These are phyloP conservation scores for Pelodiscus sinensis DNA, from an alignment of 2,113 vertebrate genomes.

Conservation along the genomic window DNA sequence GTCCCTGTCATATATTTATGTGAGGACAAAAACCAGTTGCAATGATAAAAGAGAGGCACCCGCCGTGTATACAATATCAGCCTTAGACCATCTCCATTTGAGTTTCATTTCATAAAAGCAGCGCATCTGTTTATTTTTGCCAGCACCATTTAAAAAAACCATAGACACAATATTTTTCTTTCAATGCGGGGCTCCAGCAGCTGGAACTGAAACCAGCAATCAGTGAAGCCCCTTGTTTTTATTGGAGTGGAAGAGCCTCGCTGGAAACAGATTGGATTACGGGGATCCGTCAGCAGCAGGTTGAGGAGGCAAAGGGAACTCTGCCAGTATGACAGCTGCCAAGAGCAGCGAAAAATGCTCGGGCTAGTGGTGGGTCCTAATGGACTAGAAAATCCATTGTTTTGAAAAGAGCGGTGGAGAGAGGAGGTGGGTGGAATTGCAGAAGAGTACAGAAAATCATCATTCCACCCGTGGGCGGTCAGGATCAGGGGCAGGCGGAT, in stretches of 20 bases:
- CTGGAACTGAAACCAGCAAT: constrained; percentile 73
- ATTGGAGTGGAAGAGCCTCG: constrained; percentile 73
- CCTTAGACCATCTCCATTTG: constrained; percentile 9
- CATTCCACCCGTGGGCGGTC: background rate
- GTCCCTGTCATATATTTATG: constrained; percentile 4
- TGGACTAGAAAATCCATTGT: constrained; percentile 72
- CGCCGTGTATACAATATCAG: background rate
- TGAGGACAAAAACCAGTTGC: background rate
- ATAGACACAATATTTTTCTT: constrained; percentile 64
- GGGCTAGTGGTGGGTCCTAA: constrained; percentile 62
- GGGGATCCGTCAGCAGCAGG: constrained; percentile 74
- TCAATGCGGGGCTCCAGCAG: constrained; percentile 69
- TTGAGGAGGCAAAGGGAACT: constrained; percentile 68
- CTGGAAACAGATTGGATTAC: constrained; percentile 78
- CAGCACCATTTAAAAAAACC: constrained; percentile 8
- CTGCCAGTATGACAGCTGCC: constrained; percentile 61
- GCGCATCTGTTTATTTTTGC: constrained; percentile 37
- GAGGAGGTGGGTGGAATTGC: constrained; percentile 52
- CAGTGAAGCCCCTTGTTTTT: constrained; percentile 73
- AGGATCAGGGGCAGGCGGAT: no score
- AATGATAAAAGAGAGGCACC: background rate
- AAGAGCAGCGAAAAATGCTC: constrained; percentile 70
- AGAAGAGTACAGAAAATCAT: constrained; percentile 49
- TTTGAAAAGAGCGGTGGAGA: constrained; percentile 65
- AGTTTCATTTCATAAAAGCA: constrained; percentile 48